A percentile compares a stretch with the other conserved stretches of the same genome.
Evolutionary conservation across 2,113 vertebrate species (phyloP).

Genomic region (Zootoca vivipara): DNA sequence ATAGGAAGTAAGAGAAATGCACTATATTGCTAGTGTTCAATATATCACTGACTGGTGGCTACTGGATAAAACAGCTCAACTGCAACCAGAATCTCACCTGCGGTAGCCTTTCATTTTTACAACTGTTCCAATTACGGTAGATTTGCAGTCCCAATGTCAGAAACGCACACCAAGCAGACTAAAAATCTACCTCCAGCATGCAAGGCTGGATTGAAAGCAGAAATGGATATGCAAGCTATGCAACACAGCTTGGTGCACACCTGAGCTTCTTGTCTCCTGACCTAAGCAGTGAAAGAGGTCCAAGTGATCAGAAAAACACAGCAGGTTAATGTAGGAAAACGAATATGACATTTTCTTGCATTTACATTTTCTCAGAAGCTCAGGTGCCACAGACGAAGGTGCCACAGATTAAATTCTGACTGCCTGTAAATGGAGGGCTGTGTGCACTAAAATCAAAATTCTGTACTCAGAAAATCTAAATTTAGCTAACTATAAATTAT

Average conservation of each 20-base stretch:
- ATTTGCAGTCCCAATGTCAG: not conserved
- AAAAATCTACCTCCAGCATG: not conserved
- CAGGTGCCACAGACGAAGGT: not conserved
- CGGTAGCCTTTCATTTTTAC: not conserved
- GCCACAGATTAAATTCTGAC: not conserved
- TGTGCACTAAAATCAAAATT: not conserved
- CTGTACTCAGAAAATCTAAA: not conserved
- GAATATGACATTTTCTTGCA: not conserved
- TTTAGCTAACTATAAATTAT: not conserved
- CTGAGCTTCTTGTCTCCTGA: not conserved
- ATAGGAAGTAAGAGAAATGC: not conserved
- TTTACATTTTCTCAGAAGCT: not conserved
- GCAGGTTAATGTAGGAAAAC: not conserved
- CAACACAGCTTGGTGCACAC: not conserved
- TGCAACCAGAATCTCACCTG: not conserved
- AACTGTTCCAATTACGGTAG: not conserved
- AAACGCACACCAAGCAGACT: not conserved
- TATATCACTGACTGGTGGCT: not conserved
- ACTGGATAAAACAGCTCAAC: not conserved
- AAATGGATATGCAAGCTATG: not conserved
- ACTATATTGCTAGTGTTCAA: not conserved
- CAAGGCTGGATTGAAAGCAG: not conserved
- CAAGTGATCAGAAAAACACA: not conserved
- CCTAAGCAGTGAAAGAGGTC: not conserved
- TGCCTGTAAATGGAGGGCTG: not conserved